Base-by-base conservation (phyloP, 2,113 vertebrate species). In the Passer montanus region DNA sequence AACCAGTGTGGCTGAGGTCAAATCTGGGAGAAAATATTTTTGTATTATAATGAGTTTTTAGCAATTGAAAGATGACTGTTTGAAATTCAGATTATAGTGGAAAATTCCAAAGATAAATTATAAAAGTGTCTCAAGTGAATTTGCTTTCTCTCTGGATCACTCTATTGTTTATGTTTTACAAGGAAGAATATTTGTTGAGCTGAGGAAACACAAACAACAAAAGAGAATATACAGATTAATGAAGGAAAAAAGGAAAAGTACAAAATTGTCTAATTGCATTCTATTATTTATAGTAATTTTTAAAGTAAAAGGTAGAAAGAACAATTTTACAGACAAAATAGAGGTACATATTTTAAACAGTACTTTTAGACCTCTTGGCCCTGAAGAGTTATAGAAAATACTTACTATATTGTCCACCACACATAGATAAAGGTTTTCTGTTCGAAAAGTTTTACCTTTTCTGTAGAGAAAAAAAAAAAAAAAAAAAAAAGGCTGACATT, bases 31-130 rank as follows among this genome's bases (percentile, higher is more conserved):
- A 75, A 92, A 94, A 76, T 68, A 83, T 53, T 89, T 88, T 44
- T 59, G 4, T 56, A 41, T 53, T 63, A 58, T 79, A 78, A 81
- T 84, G 46, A 52, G 3, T 15, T 76, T 8, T 76, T 30, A 81
- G 12, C 10, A 88, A 83, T 47, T 84, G 16, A 73, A 89, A 78
- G 33, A 43, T 27, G 21, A 10, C 47, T 74, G 18, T 46, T 85
- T 44, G 67, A 84, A 56, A 85, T 90, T 53, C 35, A 81, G 12
- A 8, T 55, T 77, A 31, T 49, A 24, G 18, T 24, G 35, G 5
- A 4, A 87, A 78, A 31, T 92, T 87, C 56, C 20, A 67, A 11
- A 77, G 19, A 44, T n/a, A 74, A 92, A 84, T 90, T 78, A 49
- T 5, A 33, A 19, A 80, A 75, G 1, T 44, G 17, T 70, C 37